Evolutionary conservation across 2,888 invertebrate genomes (phyloP), one percentile per base, ranked within the genome.

Genomic region (Tethea ocularis): DNA sequence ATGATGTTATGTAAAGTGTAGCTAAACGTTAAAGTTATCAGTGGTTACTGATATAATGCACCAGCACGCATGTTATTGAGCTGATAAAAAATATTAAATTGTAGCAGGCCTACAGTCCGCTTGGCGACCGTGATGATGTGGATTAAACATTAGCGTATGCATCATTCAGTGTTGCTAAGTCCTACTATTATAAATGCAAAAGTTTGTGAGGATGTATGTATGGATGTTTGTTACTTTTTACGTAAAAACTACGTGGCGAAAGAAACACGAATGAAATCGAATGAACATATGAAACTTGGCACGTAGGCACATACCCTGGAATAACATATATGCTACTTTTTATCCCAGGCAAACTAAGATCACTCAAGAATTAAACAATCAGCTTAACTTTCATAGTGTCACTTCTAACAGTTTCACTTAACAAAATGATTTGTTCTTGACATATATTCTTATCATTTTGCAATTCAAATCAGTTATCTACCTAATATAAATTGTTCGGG

Each of bases 391-490:
- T 23, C 24, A 4, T 15, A 52, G 22, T 15, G 23, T 23, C 15
- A 15, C 23, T 59, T 53, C 71, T 59, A 66, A 64, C 71, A 77
- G 72, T 29, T 29, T 29, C 8, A 24, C 24, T n/a, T 6, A 24
- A 24, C 2, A 24, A 72, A 74, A 71, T 70, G 75, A 71, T 58
- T 60, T 74, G 81, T 63, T 80, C 86, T 82, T 87, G 87, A 82
- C 87, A 84, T 69, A 78, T 73, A 78, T 87, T 70, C 36, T 72
- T 72, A 71, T 72, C 70, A 53, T 36, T 29, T 62, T 57, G 22
- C 53, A 38, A 38, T 61, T 51, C 36, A 52, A 71, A 71, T 67
- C 64, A 63, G 63, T 61, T 38, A 51, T 13, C 20, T 33, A 29
- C 29, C 8, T 29, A 24, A 29, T 4, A 29, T n/a, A n/a, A n/a